Conservation (phyloP, 2,113 vertebrate species). For the Climacteris rufus region DNA sequence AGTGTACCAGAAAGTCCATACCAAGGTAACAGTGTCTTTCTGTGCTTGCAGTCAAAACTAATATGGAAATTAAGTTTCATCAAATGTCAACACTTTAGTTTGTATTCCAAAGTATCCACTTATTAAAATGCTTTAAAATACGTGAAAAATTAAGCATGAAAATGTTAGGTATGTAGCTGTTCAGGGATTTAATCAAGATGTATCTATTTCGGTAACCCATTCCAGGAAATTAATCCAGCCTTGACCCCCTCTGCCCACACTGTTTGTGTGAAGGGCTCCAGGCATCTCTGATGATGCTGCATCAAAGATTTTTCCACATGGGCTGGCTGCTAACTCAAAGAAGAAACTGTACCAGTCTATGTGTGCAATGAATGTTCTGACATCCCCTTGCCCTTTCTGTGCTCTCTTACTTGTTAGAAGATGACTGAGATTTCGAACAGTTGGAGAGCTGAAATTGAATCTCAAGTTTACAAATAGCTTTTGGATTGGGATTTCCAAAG, state of each 20-base stretch:
- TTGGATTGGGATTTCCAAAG: not conserved
- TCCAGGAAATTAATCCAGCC: slow-evolving; percentile 40
- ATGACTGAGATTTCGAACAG: slow-evolving; percentile 2
- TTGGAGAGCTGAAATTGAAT: slow-evolving; percentile 7
- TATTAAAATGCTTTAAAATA: not conserved
- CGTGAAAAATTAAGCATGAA: not conserved
- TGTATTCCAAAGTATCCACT: not conserved
- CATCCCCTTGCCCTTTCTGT: slow-evolving; percentile 43
- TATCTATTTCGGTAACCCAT: slow-evolving; percentile 41
- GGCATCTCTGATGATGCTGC: not conserved
- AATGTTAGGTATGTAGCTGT: not conserved
- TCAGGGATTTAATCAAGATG: slow-evolving; percentile 17
- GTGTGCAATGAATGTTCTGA: slow-evolving; percentile 13
- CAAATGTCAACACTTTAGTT: not conserved
- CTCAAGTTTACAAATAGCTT: not conserved
- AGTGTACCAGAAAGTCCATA: not conserved
- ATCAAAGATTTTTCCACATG: slow-evolving; percentile 30
- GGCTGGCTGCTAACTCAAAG: slow-evolving; percentile 51
- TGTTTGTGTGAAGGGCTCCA: slow-evolving; percentile 19
- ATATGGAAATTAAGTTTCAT: not conserved
- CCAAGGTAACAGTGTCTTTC: not conserved
- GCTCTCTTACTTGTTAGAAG: slow-evolving; percentile 21
- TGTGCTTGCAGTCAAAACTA: not conserved
- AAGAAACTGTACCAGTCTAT: slow-evolving; percentile 25
- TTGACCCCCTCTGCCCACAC: not conserved